A percentile compares a stretch with the other conserved stretches of the same genome.
Evolutionary conservation across 2,797 vertebrate species (phyloP).

Genomic region (Numenius phaeopus): DNA sequence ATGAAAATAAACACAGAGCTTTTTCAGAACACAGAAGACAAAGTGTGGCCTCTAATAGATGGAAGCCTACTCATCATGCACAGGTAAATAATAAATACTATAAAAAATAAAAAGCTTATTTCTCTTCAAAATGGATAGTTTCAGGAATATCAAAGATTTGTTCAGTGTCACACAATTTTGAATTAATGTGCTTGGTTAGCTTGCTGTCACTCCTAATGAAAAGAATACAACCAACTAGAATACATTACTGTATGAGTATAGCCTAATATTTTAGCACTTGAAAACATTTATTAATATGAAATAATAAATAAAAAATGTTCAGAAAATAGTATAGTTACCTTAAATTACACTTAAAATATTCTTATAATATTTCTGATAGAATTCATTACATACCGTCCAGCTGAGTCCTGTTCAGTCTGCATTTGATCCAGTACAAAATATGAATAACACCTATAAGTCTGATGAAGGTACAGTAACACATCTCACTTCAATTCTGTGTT

Average conservation of each 20-base stretch:
- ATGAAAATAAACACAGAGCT: constrained; percentile 66
- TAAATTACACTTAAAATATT: constrained; percentile 50
- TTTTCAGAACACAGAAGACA: constrained; percentile 78
- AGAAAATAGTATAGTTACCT: background rate
- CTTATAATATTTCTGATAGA: constrained; percentile 70
- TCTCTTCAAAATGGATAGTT: background rate
- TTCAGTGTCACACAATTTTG: background rate
- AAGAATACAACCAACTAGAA: background rate
- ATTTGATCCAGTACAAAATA: constrained; percentile 61
- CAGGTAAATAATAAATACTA: constrained; percentile 73
- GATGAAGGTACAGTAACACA: constrained; percentile 83
- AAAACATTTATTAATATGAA: background rate
- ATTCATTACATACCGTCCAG: constrained; percentile 48
- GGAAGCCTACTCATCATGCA: constrained; percentile 60
- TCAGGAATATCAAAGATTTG: background rate
- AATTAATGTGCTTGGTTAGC: background rate
- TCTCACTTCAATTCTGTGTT: background rate
- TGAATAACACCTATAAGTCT: constrained; percentile 24
- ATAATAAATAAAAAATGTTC: background rate
- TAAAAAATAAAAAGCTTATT: background rate
- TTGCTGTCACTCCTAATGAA: background rate
- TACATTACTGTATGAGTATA: background rate
- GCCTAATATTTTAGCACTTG: background rate
- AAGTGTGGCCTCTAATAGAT: constrained; percentile 59
- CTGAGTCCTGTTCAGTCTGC: constrained; percentile 67